These are phyloP conservation scores for Athalia rosae DNA, from an alignment of 2,888 invertebrate species.

Conservation along the genomic window DNA sequence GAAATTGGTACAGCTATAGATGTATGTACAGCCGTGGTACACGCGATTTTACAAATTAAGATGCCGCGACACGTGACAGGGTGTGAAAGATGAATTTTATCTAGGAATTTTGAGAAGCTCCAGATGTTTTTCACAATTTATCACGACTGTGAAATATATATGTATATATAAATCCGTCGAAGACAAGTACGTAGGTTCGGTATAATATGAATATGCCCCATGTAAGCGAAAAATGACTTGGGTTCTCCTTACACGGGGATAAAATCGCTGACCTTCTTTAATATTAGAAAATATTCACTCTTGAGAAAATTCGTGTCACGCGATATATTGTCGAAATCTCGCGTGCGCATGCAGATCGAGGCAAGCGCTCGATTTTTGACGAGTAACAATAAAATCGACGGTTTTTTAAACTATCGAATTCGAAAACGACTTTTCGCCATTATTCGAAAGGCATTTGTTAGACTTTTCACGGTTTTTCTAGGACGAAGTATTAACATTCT, in stretches of 20 bases:
- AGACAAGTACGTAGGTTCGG: constrained; percentile 20
- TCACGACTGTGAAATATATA: constrained; percentile 22
- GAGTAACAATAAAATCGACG: no score
- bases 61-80: constrained; percentile 6
- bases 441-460: no score
- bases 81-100: constrained; percentile 19
- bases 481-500: no score
- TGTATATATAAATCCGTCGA: no score
- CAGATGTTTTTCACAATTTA: constrained; percentile 16
- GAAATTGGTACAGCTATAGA: not conserved
- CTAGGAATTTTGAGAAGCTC: constrained; percentile 21
- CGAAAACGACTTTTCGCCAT: no score
- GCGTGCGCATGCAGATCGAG: no score
- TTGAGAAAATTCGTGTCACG: no score
- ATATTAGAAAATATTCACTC: not conserved
- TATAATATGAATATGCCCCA: not conserved
- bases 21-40: not conserved
- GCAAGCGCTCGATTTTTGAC: no score
- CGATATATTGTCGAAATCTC: no score
- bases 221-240: constrained; percentile 25
- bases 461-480: no score
- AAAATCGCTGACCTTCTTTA: not conserved
- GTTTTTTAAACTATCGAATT: no score
- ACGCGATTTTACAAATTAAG: constrained; percentile 2
- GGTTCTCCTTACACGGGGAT: not conserved